Evolutionary conservation across 2,888 invertebrate species (phyloP), one percentile per base, ranked within the genome.

Genomic region (Nomada goodeniana): DNA sequence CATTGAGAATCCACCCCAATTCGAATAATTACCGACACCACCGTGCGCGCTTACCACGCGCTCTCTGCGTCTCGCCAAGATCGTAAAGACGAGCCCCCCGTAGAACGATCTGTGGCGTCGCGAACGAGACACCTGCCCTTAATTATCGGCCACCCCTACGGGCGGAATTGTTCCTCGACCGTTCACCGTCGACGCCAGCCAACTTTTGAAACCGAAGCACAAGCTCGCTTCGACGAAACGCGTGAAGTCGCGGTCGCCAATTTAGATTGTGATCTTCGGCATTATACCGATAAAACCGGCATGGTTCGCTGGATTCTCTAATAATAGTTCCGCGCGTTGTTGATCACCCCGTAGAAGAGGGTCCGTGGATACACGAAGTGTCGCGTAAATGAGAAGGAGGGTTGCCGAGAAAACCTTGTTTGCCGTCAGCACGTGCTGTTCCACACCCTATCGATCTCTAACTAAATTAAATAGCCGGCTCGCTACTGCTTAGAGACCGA

Each of bases 251-350:
- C 67, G 64, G 64, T 72, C 70, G 67, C 74, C 74, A 81, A 74
- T 76, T 76, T 77, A 75, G 61, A 65, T 74, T 76, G 63, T 26
- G 78, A 81, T 84, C 81, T 86, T 50, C 71, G 71, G 18, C 71
- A 71, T 78, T 76, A 63, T 76, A 64, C 77, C 55, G 78, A 76
- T 81, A 72, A 77, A 76, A 70, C 65, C 65, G 67, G 70, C 42
- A 75, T 65, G 81, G 78, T 73, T 73, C 71, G 65, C 73, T 61
- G 78, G 71, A 74, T 60, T 76, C 60, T 82, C 84, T 89, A 88
- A 84, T 88, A 89, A 88, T 88, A 88, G 83, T 78, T 61, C 4
- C 69, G 18, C 60, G 71, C 88, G 76, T 89, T 84, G 81, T 81
- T 83, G 84, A 78, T 86, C 81, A 69, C 53, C 76, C 72, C 71